Evolutionary conservation across 2,113 vertebrate species (phyloP), one percentile per base, ranked within the genome.

Genomic region (Tichodroma muraria): DNA sequence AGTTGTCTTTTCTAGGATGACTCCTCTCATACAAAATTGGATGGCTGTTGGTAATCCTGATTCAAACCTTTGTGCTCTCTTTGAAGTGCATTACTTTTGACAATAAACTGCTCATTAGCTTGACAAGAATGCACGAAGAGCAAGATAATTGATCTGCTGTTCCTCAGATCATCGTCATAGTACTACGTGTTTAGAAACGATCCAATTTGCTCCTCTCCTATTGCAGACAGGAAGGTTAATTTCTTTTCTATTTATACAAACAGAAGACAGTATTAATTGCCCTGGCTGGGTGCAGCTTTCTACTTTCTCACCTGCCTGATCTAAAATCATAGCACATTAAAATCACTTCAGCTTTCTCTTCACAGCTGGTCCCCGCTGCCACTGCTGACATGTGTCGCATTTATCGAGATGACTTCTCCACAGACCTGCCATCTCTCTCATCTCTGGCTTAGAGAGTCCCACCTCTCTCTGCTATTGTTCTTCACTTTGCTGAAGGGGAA

Each of bases 401-500:
- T 93, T 88, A 82, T 90, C 10, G 82, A 85, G 90, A 71, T 61
- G 71, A 77, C 88, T 89, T 95, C 96, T 96, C 78, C 88, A 84
- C 90, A 91, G 79, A 93, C 28, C 40, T 86, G 89, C 53, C 91
- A 87, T 70, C n/a, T 5, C 84, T 88, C 50, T 88, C 94, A 80
- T 86, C 93, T 75, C 82, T 84, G 93, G 66, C 60, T 91, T 91
- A 79, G 25, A 89, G 71, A 94, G 60, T 70, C 35, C 85, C 85
- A 89, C 76, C 65, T 77, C 81, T 94, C 73, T 89, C 79, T 94
- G 88, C 70, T 94, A 88, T 85, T 96, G 92, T 95, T 96, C 70
- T 90, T 93, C 69, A 79, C 83, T 96, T 87, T 91, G 96, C 97
- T 95, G 81, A 88, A 97, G 95, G 96, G 97, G 94, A 97, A 98